Percentiles rank a stretch among this genome's conserved stretches.
phyloP scores from a whole-genome alignment of 2,888 invertebrate genomes.

The Drosophila trichaetosa region DNA sequence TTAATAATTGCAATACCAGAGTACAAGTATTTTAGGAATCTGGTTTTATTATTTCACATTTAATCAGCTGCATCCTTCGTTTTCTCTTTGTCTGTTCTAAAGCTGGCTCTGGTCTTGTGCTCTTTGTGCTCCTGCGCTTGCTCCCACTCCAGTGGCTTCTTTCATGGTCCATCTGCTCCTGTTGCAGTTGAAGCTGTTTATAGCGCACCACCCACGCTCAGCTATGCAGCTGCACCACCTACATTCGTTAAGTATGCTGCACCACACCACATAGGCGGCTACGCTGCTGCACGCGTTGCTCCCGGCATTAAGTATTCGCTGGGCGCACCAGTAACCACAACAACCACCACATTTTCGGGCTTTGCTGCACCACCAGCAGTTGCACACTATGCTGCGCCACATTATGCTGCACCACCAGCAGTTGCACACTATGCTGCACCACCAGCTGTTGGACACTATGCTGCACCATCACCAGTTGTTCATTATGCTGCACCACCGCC shows the following conservation, averaged over 20 bases:
- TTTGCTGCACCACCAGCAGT: constrained; percentile 49
- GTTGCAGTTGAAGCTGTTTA: constrained; percentile 53
- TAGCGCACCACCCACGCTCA: constrained; percentile 33
- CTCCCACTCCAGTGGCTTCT: constrained; percentile 15
- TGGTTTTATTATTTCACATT: neutral
- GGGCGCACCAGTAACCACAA: constrained; percentile 66
- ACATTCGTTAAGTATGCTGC: constrained; percentile 45
- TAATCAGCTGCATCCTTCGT: neutral
- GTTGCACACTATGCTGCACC: constrained; percentile 10
- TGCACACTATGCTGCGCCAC: constrained; percentile 16
- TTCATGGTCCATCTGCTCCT: constrained; percentile 48
- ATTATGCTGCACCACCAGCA: constrained; percentile 42
- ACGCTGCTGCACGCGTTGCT: constrained; percentile 33
- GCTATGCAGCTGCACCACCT: constrained; percentile 32
- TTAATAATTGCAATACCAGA: neutral
- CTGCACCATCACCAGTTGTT: constrained; percentile 11
- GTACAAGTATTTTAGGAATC: neutral
- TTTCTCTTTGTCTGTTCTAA: neutral
- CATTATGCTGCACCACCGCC: constrained; percentile 1
- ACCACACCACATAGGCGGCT: constrained; percentile 24
- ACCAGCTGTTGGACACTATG: neutral
- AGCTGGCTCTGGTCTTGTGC: constrained; percentile 32
- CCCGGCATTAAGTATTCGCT: constrained; percentile 63
- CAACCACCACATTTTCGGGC: constrained; percentile 67
- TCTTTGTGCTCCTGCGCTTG: neutral